Evolutionary conservation across 1,140 invertebrate species (phyloP).

Genomic region (Drosophila nasuta): DNA sequence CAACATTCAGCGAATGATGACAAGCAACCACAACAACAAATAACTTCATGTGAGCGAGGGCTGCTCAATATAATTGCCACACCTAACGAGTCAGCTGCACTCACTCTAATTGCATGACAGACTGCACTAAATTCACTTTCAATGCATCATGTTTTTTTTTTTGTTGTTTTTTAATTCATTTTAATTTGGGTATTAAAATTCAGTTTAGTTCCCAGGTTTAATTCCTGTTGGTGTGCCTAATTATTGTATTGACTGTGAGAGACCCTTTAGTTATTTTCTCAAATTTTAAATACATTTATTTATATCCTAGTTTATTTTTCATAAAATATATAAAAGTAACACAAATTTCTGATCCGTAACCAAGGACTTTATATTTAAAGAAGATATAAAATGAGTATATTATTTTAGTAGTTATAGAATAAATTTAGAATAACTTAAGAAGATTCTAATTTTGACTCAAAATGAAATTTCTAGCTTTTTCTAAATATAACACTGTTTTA

Average conservation of each 20-base stretch:
- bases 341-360: too few relatives aligned
- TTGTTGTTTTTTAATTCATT: not conserved
- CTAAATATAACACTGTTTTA: too few relatives aligned
- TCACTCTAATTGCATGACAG: slow-evolving; percentile 6
- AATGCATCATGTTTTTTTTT: not conserved
- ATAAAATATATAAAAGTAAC: too few relatives aligned
- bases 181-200: not conserved
- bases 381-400: too few relatives aligned
- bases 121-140: slow-evolving; percentile 3
- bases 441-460: too few relatives aligned
- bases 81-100: not conserved
- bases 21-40: slow-evolving; percentile 46
- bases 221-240: not conserved
- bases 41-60: slow-evolving; percentile 36
- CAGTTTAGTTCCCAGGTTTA: not conserved
- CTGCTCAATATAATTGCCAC: slow-evolving; percentile 5
- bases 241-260: not conserved
- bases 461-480: too few relatives aligned
- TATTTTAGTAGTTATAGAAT: too few relatives aligned
- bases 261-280: not conserved
- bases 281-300: too few relatives aligned
- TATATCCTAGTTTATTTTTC: too few relatives aligned
- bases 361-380: too few relatives aligned
- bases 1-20: slow-evolving; percentile 64
- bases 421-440: too few relatives aligned